Conservation (phyloP, 2,113 vertebrate genomes). For the Upupa epops region DNA sequence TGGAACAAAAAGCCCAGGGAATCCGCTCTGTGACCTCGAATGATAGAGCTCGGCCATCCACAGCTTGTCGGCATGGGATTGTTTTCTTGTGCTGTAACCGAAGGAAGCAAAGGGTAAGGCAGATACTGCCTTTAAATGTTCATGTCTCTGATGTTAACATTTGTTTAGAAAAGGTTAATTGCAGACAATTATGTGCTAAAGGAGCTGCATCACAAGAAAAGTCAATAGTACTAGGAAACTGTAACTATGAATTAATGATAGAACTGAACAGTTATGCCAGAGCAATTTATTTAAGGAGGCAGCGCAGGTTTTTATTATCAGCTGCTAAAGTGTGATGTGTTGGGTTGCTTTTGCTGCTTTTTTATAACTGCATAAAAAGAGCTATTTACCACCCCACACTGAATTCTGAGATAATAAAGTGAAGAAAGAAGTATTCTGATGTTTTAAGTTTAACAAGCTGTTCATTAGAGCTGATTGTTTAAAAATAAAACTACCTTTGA, state of each 20-base stretch:
- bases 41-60: background rate
- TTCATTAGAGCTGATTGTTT: background rate
- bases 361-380: background rate
- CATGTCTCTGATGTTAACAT: slow-evolving; percentile 41
- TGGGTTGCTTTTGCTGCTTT: background rate
- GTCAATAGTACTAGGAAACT: slow-evolving; percentile 53
- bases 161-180: slow-evolving; percentile 63
- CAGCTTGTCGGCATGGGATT: rapidly evolving
- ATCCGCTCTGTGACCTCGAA: background rate
- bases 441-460: background rate
- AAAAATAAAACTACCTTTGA: background rate
- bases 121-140: slow-evolving; percentile 23
- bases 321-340: background rate
- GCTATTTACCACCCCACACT: background rate
- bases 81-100: background rate
- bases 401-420: background rate
- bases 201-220: slow-evolving; percentile 41
- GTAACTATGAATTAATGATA: slow-evolving; percentile 53
- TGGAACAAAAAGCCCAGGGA: background rate
- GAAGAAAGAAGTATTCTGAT: background rate
- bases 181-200: slow-evolving; percentile 43
- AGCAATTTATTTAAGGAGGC: slow-evolving; percentile 26
- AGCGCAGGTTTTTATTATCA: background rate
- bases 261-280: slow-evolving; percentile 15
- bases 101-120: background rate